These are phyloP conservation scores for Petrolisthes manimaculis DNA, from an alignment of 2,888 invertebrate genomes.

Conservation along the genomic window DNA sequence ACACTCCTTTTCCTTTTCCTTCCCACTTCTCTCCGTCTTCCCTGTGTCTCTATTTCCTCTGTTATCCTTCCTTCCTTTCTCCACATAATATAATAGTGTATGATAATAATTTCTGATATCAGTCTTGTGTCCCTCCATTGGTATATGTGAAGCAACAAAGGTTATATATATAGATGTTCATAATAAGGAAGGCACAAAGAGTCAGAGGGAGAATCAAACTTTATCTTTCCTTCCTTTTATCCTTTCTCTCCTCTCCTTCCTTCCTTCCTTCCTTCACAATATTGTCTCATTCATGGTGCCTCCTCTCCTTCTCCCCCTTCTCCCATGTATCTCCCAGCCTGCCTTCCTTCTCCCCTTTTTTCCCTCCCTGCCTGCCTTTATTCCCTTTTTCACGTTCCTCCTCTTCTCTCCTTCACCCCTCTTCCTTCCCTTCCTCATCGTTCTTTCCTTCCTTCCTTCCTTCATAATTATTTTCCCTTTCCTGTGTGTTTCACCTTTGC, in stretches of 20 bases:
- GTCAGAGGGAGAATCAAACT: too few species aligned
- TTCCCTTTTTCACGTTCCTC: neutral
- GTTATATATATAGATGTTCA: too few species aligned
- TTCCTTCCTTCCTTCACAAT: slow-evolving; percentile 73
- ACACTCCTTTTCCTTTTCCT: too few species aligned
- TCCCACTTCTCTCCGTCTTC: too few species aligned
- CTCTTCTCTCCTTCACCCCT: neutral
- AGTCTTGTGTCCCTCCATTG: too few species aligned
- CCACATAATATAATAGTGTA: too few species aligned
- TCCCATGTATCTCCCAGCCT: neutral
- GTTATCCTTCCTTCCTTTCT: slow-evolving; percentile 68
- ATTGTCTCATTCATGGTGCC: too few species aligned
- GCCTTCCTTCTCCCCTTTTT: neutral
- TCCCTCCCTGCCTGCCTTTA: neutral
- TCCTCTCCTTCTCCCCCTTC: neutral
- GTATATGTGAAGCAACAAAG: too few species aligned
- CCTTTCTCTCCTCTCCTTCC: slow-evolving; percentile 83
- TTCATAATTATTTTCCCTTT: neutral
- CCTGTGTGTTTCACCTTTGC: neutral
- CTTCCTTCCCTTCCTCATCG: slow-evolving; percentile 15
- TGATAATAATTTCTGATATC: too few species aligned
- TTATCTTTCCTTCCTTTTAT: slow-evolving; percentile 67
- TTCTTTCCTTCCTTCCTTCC: slow-evolving; percentile 12
- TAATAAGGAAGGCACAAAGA: too few species aligned
- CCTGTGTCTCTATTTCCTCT: slow-evolving; percentile 74